Conservation (phyloP, 2,113 vertebrate species). For the Phaethornis superciliosus region DNA sequence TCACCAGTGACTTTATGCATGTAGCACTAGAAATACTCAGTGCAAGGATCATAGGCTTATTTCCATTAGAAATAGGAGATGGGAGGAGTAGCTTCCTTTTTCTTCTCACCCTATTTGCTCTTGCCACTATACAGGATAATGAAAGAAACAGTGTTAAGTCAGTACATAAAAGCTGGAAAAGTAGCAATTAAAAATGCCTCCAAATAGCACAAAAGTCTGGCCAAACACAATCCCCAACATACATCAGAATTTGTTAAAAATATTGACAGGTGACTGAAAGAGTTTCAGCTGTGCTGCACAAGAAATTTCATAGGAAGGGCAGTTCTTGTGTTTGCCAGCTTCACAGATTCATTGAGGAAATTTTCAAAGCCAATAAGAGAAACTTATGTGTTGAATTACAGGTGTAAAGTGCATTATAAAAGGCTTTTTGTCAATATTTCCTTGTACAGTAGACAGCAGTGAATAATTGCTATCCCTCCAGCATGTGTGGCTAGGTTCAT, state of each 20-base stretch:
- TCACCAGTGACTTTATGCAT: neutral
- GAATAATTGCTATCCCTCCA: neutral
- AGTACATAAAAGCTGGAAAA: neutral
- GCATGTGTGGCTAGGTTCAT: neutral
- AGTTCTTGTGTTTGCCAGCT: neutral
- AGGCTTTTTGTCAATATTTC: neutral
- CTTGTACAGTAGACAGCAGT: neutral
- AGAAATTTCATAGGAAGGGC: neutral
- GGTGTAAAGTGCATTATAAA: neutral
- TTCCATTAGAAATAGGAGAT: conserved; percentile 17
- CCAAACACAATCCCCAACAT: neutral
- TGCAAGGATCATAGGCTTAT: neutral
- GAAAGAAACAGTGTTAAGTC: neutral
- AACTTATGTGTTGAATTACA: neutral
- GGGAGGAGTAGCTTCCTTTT: neutral
- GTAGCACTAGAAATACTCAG: neutral
- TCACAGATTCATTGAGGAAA: neutral
- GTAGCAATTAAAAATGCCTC: neutral
- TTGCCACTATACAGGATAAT: neutral
- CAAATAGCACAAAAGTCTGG: neutral
- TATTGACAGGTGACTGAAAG: neutral
- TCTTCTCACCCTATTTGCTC: neutral
- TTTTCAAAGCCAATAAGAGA: neutral
- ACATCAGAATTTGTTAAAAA: neutral
- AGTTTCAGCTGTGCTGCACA: neutral